Conservation (phyloP, 2,797 vertebrate genomes). For the Bradypodion pumilum region DNA sequence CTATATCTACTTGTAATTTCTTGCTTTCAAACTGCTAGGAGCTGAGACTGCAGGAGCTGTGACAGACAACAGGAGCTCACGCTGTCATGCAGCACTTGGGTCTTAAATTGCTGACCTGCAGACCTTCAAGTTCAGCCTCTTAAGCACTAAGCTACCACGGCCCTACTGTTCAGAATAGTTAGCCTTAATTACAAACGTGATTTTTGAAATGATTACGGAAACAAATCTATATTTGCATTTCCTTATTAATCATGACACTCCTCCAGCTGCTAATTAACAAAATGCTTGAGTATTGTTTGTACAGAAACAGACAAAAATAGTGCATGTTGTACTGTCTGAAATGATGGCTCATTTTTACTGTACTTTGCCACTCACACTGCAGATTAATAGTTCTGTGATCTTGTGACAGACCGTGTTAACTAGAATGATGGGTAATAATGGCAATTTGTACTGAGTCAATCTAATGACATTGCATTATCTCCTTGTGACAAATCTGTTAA, state of each 20-base stretch:
- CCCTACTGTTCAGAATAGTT: constrained; percentile 17
- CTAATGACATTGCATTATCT: constrained; percentile 59
- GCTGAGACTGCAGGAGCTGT: no score
- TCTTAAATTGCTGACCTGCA: no score
- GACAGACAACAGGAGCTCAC: no score
- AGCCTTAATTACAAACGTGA: constrained; percentile 38
- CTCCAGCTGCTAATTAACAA: constrained; percentile 18
- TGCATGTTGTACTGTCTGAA: neutral
- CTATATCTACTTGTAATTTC: no score
- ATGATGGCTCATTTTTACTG: neutral
- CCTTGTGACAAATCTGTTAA: constrained; percentile 55
- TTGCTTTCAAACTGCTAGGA: no score
- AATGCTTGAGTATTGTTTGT: constrained; percentile 18
- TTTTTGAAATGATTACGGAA: neutral
- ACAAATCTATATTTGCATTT: constrained; percentile 4
- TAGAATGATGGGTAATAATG: constrained; percentile 35
- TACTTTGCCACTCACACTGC: constrained; percentile 37
- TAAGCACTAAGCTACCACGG: no score
- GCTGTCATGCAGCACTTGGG: no score
- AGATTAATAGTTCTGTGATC: constrained; percentile 31
- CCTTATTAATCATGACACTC: neutral
- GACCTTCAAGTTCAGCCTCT: no score
- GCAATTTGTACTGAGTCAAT: constrained; percentile 52
- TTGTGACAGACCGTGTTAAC: constrained; percentile 41
- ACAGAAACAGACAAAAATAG: constrained; percentile 43